Base-by-base conservation (phyloP, 2,888 invertebrate genomes). In the Noctua janthina region DNA sequence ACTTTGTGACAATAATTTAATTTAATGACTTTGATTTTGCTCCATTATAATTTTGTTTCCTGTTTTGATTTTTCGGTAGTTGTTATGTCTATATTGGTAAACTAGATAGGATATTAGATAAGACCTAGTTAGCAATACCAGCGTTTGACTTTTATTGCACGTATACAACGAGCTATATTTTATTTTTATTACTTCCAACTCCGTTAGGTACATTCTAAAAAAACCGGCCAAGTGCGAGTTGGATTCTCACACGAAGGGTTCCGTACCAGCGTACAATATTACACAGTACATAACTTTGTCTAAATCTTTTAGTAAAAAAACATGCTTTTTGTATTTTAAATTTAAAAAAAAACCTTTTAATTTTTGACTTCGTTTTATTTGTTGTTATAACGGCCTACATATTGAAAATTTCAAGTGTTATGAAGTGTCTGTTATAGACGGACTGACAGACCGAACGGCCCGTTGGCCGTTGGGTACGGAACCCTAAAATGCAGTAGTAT, bases 141-240 rank as follows among this genome's bases (percentile, higher is more conserved):
- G 0, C 20, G 20, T 67, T 67, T 67, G 43, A n/a, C n/a, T 15
- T 67, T 43, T n/a, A 43, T 43, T 43, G 23, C 43, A 67, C 43
- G 43, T 43, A 46, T 46, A 67, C 67, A 67, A 67, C 67, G 67
- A 67, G 43, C 23, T 43, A 7, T 67, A 46, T 68, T 68, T 68
- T 68, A 67, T 67, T 67, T 43, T 67, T 15, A 68, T 68, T 2
- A 68, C 43, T 43, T 67, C 3, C 17, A 64, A 20, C 64, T 35
- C 8, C 68, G 46, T 15, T 7, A 29, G 29, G 29, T 29, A 46
- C 13, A 67, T 46, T 67, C 13, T 7, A n/a, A 67, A 43, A 66
- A 67, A n/a, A 43, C 2, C 7, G 67, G 43, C 15, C 43, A 43
- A n/a, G 15, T 68, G 46, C 15, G n/a, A 46, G 1, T 46, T n/a